Percentiles rank a stretch among this genome's conserved stretches.
These are phyloP conservation scores for Trichopoda pennipes DNA, from an alignment of 2,888 invertebrate species.

Conservation along the genomic window DNA sequence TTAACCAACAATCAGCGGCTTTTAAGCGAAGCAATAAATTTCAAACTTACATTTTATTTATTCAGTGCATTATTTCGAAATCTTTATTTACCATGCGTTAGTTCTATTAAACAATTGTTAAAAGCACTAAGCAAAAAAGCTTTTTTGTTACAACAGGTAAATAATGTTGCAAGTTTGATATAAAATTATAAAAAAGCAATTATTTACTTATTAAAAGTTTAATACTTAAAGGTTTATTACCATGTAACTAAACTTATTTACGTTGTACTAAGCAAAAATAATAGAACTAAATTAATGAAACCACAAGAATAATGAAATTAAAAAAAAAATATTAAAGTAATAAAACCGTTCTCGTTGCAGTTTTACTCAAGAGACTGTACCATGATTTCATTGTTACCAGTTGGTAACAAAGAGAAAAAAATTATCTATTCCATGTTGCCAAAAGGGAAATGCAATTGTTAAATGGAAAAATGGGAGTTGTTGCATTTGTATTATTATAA, in stretches of 20 bases:
- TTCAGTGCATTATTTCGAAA: too few species aligned
- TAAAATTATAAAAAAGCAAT: not conserved
- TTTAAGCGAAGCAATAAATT: too few species aligned
- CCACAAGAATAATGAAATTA: conserved; percentile 20
- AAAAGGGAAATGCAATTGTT: conserved; percentile 66
- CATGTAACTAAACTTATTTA: conserved; percentile 46
- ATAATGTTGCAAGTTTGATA: conserved; percentile 18
- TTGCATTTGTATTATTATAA: not conserved
- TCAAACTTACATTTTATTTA: too few species aligned
- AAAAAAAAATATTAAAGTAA: not conserved
- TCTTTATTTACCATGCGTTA: too few species aligned
- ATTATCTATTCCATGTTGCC: conserved; percentile 55
- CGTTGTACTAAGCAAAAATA: conserved; percentile 25
- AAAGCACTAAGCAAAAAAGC: not conserved
- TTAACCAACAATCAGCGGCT: too few species aligned
- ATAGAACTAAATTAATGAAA: conserved; percentile 27
- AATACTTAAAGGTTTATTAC: conserved; percentile 51
- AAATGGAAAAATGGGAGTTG: conserved; percentile 45
- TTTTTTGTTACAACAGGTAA: not conserved
- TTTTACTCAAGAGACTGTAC: conserved; percentile 26
- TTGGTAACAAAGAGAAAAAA: conserved; percentile 32
- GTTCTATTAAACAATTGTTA: too few species aligned
- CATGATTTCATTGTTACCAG: conserved; percentile 32
- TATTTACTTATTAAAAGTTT: conserved; percentile 47
- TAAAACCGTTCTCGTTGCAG: not conserved